Evolutionary conservation across 2,797 vertebrate genomes (phyloP), one percentile per base, ranked within the genome.

Genomic region (Periophthalmus magnuspinnatus): DNA sequence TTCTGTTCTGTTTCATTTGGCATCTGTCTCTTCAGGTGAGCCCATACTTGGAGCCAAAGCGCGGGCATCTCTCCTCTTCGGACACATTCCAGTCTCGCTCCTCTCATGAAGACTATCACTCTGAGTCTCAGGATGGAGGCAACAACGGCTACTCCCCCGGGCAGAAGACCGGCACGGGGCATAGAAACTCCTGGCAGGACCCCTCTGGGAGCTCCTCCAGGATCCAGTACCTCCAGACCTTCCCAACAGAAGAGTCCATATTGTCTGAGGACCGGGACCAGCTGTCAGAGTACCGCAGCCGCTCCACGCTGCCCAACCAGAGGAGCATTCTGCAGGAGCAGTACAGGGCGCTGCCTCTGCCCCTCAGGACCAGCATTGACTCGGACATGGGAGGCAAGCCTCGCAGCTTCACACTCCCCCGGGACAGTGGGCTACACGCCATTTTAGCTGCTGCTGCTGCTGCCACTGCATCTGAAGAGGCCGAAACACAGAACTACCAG

Each of bases 101-200:
- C 0, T 98, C 97, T 2, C 96, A 97, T 0, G 97, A 98, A 62
- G 97, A 98, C 74, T 98, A 95, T 83, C 96, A 93, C 65, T 85
- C 94, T 0, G 96, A 98, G 83, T 76, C 83, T 68, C 93, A 84
- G 22, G 93, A 89, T 0, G 93, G 93, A 11, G 73, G 89, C 55
- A 91, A 92, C 72, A 86, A 88, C 13, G 91, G 90, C 0, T 84
- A 95, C 84, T 97, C 96, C 1, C 95, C 96, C 0, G 91, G 95
- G 50, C 95, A 94, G 81, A 97, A 96, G 92, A 92, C 94, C 0
- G 93, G 94, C 69, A n/a, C 57, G 8, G 95, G 93, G 86, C 96
- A 97, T 86, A 89, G 95, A 70, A 96, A 96, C 81, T 99, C 97
- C 16, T 99, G 97, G 97, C 97, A 98, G 80, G 96, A 98, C 91